Evolutionary conservation across 2,113 vertebrate species (phyloP).

Genomic region (Pachypanchax playfairii): DNA sequence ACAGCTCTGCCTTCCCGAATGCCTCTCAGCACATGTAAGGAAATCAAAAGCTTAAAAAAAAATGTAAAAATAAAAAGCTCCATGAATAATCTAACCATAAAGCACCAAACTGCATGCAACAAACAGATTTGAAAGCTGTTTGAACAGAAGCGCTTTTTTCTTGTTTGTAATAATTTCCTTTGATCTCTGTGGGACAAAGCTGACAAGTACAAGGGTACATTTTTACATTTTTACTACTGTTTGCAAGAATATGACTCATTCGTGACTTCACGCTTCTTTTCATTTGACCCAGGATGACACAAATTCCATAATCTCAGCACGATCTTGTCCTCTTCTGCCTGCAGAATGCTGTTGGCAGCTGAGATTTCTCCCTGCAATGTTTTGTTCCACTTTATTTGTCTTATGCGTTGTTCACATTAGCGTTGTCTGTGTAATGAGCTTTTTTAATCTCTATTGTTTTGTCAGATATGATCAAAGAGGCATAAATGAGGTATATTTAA

Average conservation of each 20-base stretch:
- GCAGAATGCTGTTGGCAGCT: slow-evolving; percentile 50
- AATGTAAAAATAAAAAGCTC: not conserved
- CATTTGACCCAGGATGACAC: slow-evolving; percentile 59
- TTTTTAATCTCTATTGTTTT: slow-evolving; percentile 64
- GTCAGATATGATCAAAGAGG: slow-evolving; percentile 47
- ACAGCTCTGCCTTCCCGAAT: slow-evolving; percentile 91
- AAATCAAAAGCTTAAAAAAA: not conserved
- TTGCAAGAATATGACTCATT: slow-evolving; percentile 43
- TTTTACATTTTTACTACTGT: slow-evolving; percentile 20
- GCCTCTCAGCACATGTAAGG: slow-evolving; percentile 98
- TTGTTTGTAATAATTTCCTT: not conserved
- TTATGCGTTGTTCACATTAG: slow-evolving; percentile 51
- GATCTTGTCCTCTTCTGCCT: slow-evolving; percentile 54
- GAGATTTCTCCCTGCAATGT: slow-evolving; percentile 18
- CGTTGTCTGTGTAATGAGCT: slow-evolving; percentile 39
- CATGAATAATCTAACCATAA: not conserved
- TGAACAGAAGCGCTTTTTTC: not conserved
- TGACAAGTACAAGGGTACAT: slow-evolving; percentile 2
- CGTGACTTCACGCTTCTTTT: slow-evolving; percentile 33
- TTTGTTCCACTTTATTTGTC: slow-evolving; percentile 52
- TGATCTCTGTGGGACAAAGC: slow-evolving; percentile 8
- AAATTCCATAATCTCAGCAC: slow-evolving; percentile 54
- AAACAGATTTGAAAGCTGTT: not conserved
- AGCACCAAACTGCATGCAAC: not conserved
- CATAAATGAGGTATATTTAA: slow-evolving; percentile 39